Base-by-base conservation (phyloP, 2,888 invertebrate genomes). In the Drosophila testacea region DNA sequence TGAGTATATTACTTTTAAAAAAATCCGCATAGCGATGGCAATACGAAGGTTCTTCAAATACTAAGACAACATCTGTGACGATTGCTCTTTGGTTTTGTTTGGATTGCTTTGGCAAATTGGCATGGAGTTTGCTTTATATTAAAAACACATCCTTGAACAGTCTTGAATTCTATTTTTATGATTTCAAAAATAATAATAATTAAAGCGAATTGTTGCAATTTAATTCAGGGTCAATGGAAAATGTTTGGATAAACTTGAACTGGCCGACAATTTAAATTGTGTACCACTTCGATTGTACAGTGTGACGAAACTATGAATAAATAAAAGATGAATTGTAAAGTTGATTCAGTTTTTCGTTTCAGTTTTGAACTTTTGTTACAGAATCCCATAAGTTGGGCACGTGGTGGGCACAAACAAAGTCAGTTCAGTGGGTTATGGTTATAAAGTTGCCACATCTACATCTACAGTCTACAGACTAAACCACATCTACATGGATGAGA, bases 351-450 rank as follows among this genome's bases (percentile, higher is more conserved):
- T 34, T 55, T 28, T 9, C 38, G 56, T 48, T 44, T 36, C 13
- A 38, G 13, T 50, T 27, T 30, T 34, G 16, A 47, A 22, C 22
- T 27, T 50, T 50, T 50, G 60, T 63, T 69, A 74, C 66, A 80
- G 84, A 81, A 83, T 83, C 79, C 46, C 32, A 30, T 13, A 59
- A 36, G 59, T 42, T 39, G 39, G 34, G 55, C 77, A 77, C 65
- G 63, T 69, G 79, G 55, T 46, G 36, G 54, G 50, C 42, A 42
- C 22, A 60, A 48, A 44, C 61, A 80, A 81, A 81, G 83, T 78
- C 85, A 83, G 82, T 83, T 83, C 83, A 82, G 55, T 82, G 83
- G 85, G 86, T 85, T 82, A 85, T 76, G 85, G 70, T 52, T 76
- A 50, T 47, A 50, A 42, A 52, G 61, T 66, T 78, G 70, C 67